Evolutionary conservation across 2,888 invertebrate species (phyloP).

Genomic region (Dynastes grantii): DNA sequence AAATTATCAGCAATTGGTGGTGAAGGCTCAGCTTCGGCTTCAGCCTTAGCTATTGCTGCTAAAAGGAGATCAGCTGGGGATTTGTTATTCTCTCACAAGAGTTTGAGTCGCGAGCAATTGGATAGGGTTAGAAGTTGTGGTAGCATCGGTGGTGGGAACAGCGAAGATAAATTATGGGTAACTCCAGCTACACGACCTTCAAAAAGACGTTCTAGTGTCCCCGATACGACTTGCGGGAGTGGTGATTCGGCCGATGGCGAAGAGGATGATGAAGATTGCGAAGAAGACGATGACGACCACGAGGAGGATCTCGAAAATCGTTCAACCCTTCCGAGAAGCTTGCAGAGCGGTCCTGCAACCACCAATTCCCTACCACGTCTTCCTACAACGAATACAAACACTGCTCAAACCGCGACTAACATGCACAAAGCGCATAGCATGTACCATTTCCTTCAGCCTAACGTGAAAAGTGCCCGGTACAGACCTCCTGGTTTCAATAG

Average conservation of each 20-base stretch:
- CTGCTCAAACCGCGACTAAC: constrained; percentile 60
- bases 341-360: constrained; percentile 75
- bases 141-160: constrained; percentile 84
- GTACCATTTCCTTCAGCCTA: constrained; percentile 74
- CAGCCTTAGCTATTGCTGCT: constrained; percentile 80
- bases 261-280: constrained; percentile 70
- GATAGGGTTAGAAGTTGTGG: constrained; percentile 86
- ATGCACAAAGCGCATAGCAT: constrained; percentile 80
- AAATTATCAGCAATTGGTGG: constrained; percentile 79
- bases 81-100: constrained; percentile 84
- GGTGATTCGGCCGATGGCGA: constrained; percentile 72
- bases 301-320: constrained; percentile 68
- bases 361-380: constrained; percentile 87
- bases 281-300: constrained; percentile 69
- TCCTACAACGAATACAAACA: constrained; percentile 73
- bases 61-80: constrained; percentile 89
- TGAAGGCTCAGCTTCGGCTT: constrained; percentile 77
- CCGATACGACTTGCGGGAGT: constrained; percentile 72
- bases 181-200: constrained; percentile 65
- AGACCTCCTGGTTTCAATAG: constrained; percentile 87
- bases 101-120: constrained; percentile 83
- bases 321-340: constrained; percentile 78
- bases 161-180: constrained; percentile 71
- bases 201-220: constrained; percentile 74
- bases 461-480: constrained; percentile 90